Evolutionary conservation across 2,888 invertebrate species (phyloP).

Genomic region (Miltochrista miniata): DNA sequence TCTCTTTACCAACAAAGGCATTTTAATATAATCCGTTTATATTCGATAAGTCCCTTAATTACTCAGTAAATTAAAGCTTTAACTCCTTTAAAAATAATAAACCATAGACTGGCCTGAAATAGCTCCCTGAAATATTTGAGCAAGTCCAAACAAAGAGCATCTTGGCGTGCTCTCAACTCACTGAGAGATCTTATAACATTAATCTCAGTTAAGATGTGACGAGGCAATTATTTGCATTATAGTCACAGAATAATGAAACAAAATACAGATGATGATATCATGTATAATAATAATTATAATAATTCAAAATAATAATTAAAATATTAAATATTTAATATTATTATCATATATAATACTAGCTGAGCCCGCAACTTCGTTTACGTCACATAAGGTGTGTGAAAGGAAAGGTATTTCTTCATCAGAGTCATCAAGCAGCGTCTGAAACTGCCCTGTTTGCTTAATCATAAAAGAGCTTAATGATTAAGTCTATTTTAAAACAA

Average conservation of each 20-base stretch:
- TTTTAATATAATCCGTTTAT: not conserved
- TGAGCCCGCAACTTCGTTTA: too few relatives aligned
- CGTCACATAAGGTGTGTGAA: too few relatives aligned
- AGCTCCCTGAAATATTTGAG: constrained; percentile 1
- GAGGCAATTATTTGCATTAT: constrained; percentile 16
- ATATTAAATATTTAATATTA: too few relatives aligned
- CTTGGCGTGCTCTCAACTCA: constrained; percentile 4
- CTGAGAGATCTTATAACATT: constrained; percentile 22
- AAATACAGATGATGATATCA: too few relatives aligned
- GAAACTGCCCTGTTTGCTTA: too few relatives aligned
- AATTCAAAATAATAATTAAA: too few relatives aligned
- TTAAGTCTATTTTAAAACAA: too few relatives aligned
- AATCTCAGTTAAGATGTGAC: constrained; percentile 12
- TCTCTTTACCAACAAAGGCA: not conserved
- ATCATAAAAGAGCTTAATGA: too few relatives aligned
- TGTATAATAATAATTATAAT: too few relatives aligned
- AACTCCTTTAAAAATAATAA: not conserved
- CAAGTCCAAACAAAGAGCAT: constrained; percentile 6
- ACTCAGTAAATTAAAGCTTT: not conserved
- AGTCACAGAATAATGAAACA: constrained; percentile 4
- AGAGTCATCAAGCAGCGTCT: too few relatives aligned
- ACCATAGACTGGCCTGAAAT: not conserved
- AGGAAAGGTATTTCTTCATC: too few relatives aligned
- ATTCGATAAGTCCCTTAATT: not conserved
- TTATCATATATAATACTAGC: too few relatives aligned